Percentiles rank a stretch among this genome's conserved stretches.
These are phyloP conservation scores for Delphinus delphis DNA, from an alignment of 2,113 vertebrate species.

Conservation along the genomic window DNA sequence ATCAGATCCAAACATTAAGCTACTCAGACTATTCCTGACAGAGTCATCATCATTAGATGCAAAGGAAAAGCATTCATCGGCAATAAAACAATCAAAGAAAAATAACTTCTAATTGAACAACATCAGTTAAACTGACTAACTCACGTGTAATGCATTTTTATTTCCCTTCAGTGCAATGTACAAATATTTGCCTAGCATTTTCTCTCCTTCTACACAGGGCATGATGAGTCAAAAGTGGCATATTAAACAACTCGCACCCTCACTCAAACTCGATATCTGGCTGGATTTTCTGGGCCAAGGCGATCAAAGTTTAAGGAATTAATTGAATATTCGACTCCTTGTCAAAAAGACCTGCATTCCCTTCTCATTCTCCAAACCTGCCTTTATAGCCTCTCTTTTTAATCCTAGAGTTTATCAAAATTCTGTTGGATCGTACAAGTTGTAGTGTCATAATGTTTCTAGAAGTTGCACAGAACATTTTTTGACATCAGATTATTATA, in stretches of 20 bases:
- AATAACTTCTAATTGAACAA: conserved; percentile 13
- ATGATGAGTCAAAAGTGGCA: not conserved
- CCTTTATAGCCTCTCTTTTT: not conserved
- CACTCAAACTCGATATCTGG: not conserved
- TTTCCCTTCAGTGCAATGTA: not conserved
- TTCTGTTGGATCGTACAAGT: not conserved
- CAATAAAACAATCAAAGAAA: not conserved
- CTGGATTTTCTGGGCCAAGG: not conserved
- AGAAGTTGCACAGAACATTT: not conserved
- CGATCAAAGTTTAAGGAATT: not conserved
- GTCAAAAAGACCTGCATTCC: not conserved
- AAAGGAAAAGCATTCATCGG: not conserved
- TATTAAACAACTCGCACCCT: not conserved
- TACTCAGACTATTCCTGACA: not conserved
- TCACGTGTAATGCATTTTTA: not conserved
- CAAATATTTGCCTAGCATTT: conserved; percentile 10
- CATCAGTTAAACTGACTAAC: not conserved
- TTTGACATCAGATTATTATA: not conserved
- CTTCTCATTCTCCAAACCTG: not conserved
- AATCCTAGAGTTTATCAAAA: not conserved
- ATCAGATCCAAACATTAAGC: not conserved
- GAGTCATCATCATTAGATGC: not conserved
- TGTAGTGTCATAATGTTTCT: not conserved
- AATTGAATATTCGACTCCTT: conserved; percentile 20
- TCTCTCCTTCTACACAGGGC: not conserved